A percentile compares a stretch with the other conserved stretches of the same genome.
phyloP scores from a whole-genome alignment of 1,140 invertebrate species.

The Periplaneta americana region DNA sequence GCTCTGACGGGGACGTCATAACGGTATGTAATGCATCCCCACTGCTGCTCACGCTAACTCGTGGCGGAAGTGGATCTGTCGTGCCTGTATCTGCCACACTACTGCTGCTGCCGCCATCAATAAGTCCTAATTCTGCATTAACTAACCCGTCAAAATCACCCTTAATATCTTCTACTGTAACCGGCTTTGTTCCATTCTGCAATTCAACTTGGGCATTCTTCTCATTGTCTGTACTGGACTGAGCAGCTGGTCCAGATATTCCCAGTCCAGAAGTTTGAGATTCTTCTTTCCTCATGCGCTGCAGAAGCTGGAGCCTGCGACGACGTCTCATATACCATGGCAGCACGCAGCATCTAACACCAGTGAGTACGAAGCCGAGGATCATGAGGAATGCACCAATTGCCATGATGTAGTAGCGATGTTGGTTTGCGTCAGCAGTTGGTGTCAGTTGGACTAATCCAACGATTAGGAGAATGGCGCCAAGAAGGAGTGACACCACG shows the following conservation, averaged over 20 bases:
- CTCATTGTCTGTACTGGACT: not conserved
- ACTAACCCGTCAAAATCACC: not conserved
- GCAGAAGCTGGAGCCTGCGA: not conserved
- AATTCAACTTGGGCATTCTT: not conserved
- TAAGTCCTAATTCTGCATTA: not conserved
- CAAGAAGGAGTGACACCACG: constrained; percentile 65
- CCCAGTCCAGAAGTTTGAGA: not conserved
- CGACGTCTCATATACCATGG: not conserved
- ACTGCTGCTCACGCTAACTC: not conserved
- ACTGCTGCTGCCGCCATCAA: not conserved
- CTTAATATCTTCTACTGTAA: constrained; percentile 29
- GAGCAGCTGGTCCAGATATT: not conserved
- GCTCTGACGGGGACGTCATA: not conserved
- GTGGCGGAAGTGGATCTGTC: not conserved
- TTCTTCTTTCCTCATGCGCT: not conserved
- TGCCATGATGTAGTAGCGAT: constrained; percentile 62
- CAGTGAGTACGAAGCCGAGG: constrained; percentile 45
- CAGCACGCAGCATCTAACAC: constrained; percentile 22
- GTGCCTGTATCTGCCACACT: no score
- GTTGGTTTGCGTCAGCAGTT: constrained; percentile 69
- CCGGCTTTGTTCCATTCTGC: constrained; percentile 4
- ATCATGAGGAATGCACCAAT: constrained; percentile 53
- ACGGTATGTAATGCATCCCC: not conserved
- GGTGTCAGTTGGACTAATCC: constrained; percentile 75
- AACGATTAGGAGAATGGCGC: constrained; percentile 70